Evolutionary conservation across 2,888 invertebrate species (phyloP), one percentile per base, ranked within the genome.

Genomic region (Tyria jacobaeae): DNA sequence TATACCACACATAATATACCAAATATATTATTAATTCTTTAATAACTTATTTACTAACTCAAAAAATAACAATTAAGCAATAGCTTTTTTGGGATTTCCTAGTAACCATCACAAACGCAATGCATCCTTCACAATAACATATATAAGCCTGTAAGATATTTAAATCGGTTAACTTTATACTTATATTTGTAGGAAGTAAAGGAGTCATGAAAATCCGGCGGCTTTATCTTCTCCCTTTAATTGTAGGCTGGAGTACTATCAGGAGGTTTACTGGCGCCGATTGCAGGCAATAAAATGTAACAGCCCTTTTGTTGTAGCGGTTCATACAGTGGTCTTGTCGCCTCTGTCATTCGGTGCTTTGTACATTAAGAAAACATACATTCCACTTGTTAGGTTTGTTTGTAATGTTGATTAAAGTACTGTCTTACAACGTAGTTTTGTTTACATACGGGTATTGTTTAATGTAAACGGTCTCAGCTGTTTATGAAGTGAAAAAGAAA

Each of bases 191-290:
- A 62, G 59, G 70, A 79, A 73, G 76, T 73, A 76, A 78, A 84
- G 83, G 83, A 80, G 80, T 80, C 79, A 81, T 81, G 78, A 83
- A 80, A 82, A 82, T 79, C 79, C 81, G 69, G 67, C 62, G 81
- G 85, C 81, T 83, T 88, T 90, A 90, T 89, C 90, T 86, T 60
- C 70, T 78, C 84, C 83, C 84, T 89, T 88, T 90, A 90, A 90
- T 90, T 90, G 90, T 88, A 85, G 87, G 85, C 85, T 73, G 83
- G 88, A 87, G 87, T 83, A 84, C 89, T 84, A 88, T 88, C 89
- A 83, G 80, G 80, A 79, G 84, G 83, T 84, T 88, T 86, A 86
- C 84, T 82, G 80, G 78, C 83, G 74, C 77, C 85, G 87, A 89
- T 89, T 86, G 87, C 84, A 79, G 70, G 83, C 82, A 71, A 88